phyloP scores from a whole-genome alignment of 2,113 vertebrate genomes.

The Gobius niger region DNA sequence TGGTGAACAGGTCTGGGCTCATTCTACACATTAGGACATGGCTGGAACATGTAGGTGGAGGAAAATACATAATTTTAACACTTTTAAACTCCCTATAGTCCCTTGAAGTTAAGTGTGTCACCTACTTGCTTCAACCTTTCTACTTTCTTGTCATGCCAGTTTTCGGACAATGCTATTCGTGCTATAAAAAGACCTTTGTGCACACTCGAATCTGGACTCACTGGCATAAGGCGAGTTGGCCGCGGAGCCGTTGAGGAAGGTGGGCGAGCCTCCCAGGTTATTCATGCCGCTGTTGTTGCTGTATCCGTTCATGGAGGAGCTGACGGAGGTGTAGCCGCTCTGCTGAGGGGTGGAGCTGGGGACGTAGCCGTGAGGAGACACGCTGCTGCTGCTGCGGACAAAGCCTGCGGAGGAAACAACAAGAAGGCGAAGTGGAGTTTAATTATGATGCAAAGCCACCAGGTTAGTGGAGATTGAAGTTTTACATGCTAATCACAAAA shows the following conservation, averaged over 20 bases:
- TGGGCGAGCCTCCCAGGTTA: conserved; percentile 94
- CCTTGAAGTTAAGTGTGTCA: too few relatives aligned
- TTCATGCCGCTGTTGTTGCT: conserved; percentile 91
- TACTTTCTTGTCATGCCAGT: too few relatives aligned
- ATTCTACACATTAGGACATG: too few relatives aligned
- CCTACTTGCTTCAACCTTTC: too few relatives aligned
- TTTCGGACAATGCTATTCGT: too few relatives aligned
- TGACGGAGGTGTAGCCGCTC: conserved; percentile 94
- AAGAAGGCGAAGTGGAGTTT: not conserved
- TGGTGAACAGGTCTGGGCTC: too few relatives aligned
- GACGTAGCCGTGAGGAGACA: conserved; percentile 95
- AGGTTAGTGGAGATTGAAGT: not conserved
- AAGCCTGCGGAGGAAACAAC: conserved; percentile 79
- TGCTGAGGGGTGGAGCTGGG: conserved; percentile 98
- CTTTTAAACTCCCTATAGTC: too few relatives aligned
- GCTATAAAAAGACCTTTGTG: not conserved
- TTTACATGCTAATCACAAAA: too few relatives aligned
- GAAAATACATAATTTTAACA: too few relatives aligned
- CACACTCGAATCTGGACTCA: too few relatives aligned
- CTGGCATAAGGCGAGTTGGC: conserved; percentile 99
- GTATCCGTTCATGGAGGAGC: conserved; percentile 97
- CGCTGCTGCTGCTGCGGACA: conserved; percentile 95
- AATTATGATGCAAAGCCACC: not conserved
- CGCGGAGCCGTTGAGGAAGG: conserved; percentile 96
- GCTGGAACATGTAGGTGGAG: too few relatives aligned